Base-by-base conservation (phyloP, 2,113 vertebrate species). In the Lepus timidus region DNA sequence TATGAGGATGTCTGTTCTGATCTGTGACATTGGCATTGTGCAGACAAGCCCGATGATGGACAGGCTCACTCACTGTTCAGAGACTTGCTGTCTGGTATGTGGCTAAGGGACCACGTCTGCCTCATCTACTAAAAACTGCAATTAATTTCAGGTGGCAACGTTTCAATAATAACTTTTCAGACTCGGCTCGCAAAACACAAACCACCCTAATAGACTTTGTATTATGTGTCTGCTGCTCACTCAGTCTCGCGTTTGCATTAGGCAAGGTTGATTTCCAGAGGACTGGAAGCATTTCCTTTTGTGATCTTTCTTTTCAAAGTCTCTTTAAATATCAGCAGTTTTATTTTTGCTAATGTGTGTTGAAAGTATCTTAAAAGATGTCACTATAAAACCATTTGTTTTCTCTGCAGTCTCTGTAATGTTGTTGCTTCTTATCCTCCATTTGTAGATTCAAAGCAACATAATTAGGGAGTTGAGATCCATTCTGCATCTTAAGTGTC, bases 91-190 rank as follows among this genome's bases (percentile, higher is more conserved):
- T 52, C 93, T 95, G n/a, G 14, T 65, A 71, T 3, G 78, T 91
- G 91, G 83, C 55, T 44, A 76, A 61, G 85, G 82, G 31, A 33
- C 33, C 70, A 64, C 88, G 82, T 93, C 96, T 95, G 58, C 85
- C 78, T 97, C 61, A 82, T 93, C 6, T 76, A 67, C 71, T 88
- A 88, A 97, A 97, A 94, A 73, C 44, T 27, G 39, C 33, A 74
- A 96, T 97, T 97, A 92, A 94, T 96, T 96, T 73, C 96, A 97
- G 92, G 67, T 65, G 81, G 88, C 85, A 89, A 94, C 52, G 96
- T 96, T 96, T 98, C 91, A 90, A 91, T 97, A 97, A 97, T 71
- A 95, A 73, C 67, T 95, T 96, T 97, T 96, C 91, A 96, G 80
- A 95, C 3, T 33, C 55, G 31, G 33, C 95, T 97, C 92, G 89